Conservation (phyloP, 2,113 vertebrate species). For the Siphamia tubifer region DNA sequence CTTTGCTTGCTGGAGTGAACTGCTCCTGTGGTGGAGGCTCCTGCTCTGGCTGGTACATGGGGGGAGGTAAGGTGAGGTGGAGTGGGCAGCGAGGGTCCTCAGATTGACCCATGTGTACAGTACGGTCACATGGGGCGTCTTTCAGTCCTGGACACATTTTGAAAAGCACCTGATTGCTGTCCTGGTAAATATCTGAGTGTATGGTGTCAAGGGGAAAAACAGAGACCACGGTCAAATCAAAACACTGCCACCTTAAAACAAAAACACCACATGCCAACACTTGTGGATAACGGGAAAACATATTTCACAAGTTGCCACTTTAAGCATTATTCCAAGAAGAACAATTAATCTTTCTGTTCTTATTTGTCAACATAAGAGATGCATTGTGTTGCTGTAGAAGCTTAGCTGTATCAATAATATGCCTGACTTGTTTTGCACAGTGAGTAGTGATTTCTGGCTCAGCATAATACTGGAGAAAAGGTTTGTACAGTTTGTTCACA, state of each 20-base stretch:
- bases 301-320: neutral
- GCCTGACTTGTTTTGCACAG: neutral
- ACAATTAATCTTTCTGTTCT: neutral
- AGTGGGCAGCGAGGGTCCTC: constrained; percentile 92
- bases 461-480: neutral
- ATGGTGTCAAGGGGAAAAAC: constrained; percentile 76
- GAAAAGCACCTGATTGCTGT: constrained; percentile 91
- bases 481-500: neutral
- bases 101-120: constrained; percentile 89
- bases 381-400: neutral
- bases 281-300: too few relatives aligned
- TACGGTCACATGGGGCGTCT: constrained; percentile 88
- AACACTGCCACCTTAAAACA: neutral
- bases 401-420: neutral
- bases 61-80: constrained; percentile 89
- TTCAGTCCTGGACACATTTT: constrained; percentile 90
- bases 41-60: constrained; percentile 91
- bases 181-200: constrained; percentile 91
- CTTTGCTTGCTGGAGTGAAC: constrained; percentile 81
- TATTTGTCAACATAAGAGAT: neutral
- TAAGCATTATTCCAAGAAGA: neutral
- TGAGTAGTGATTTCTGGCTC: neutral
- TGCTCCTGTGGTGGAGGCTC: constrained; percentile 83
- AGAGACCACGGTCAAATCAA: neutral
- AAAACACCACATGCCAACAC: neutral